Conservation (phyloP, 2,797 vertebrate species). For the Anabas testudineus region DNA sequence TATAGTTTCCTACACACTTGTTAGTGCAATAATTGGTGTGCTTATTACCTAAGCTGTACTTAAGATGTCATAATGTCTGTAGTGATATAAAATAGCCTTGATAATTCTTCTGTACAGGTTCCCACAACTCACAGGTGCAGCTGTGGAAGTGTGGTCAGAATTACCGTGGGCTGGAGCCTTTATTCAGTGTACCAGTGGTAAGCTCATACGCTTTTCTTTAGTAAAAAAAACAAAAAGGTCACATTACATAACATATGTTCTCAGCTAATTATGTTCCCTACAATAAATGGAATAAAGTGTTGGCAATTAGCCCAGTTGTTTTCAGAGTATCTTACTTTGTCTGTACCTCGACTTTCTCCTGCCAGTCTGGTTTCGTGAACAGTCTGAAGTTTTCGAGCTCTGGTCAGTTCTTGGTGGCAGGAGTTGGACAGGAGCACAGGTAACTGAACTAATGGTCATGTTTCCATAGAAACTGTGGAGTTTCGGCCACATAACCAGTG, state of each 20-base stretch:
- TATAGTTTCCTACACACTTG: not conserved
- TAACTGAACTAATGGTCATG: conserved; percentile 62
- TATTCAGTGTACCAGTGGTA: conserved; percentile 92
- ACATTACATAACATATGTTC: not conserved
- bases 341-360: conserved; percentile 11
- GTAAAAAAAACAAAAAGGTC: not conserved
- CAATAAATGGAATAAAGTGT: not conserved
- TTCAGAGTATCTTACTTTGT: not conserved
- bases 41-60: not conserved
- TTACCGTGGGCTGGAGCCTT: conserved; percentile 87
- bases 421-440: conserved; percentile 97
- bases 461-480: conserved; percentile 51
- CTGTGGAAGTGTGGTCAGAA: conserved; percentile 92
- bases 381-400: conserved; percentile 93
- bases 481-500: not conserved
- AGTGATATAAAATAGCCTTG: not conserved
- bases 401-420: conserved; percentile 93
- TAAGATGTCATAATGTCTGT: not conserved
- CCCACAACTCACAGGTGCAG: conserved; percentile 88
- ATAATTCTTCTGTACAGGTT: conserved; percentile 82
- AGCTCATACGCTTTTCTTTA: conserved; percentile 43
- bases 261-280: not conserved
- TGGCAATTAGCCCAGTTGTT: not conserved
- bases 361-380: conserved; percentile 95
- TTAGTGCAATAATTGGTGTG: not conserved